Evolutionary conservation across 2,888 invertebrate genomes (phyloP).

Genomic region (Sturmia bella): DNA sequence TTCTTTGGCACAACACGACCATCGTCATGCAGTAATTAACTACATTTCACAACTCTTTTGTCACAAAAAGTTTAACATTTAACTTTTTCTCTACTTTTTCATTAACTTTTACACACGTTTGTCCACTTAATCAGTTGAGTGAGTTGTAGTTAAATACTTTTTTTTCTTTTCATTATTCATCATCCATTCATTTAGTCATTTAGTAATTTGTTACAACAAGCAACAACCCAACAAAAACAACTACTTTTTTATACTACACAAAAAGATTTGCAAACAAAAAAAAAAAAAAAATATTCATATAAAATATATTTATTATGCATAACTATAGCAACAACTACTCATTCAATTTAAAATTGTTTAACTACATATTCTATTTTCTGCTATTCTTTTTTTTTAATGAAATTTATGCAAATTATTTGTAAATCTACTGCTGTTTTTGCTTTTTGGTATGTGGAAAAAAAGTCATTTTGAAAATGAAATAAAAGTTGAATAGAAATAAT

Average conservation of each 20-base stretch:
- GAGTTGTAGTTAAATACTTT: not conserved
- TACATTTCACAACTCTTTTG: too few species aligned
- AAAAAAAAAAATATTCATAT: too few species aligned
- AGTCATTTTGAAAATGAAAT: not conserved
- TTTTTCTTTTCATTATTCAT: slow-evolving; percentile 19
- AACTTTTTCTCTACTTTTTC: slow-evolving; percentile 14
- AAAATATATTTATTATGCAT: slow-evolving; percentile 25
- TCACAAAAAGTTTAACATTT: not conserved
- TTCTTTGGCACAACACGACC: too few species aligned
- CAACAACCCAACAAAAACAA: not conserved
- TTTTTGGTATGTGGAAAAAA: too few species aligned
- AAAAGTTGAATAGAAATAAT: slow-evolving; percentile 20
- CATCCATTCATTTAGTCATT: slow-evolving; percentile 45
- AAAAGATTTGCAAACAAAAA: slow-evolving; percentile 10
- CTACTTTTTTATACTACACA: not conserved
- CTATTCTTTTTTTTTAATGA: not conserved
- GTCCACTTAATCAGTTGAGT: slow-evolving; percentile 28
- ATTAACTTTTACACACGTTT: slow-evolving; percentile 13
- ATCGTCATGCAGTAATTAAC: too few species aligned
- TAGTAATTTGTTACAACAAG: slow-evolving; percentile 38
- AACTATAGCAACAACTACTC: slow-evolving; percentile 28
- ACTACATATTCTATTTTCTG: slow-evolving; percentile 32
- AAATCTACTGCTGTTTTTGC: slow-evolving; percentile 30
- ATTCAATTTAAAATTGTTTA: slow-evolving; percentile 48
- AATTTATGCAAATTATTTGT: slow-evolving; percentile 57